phyloP scores from a whole-genome alignment of 2,888 invertebrate genomes.

The Venustoraphidia nigricollis region DNA sequence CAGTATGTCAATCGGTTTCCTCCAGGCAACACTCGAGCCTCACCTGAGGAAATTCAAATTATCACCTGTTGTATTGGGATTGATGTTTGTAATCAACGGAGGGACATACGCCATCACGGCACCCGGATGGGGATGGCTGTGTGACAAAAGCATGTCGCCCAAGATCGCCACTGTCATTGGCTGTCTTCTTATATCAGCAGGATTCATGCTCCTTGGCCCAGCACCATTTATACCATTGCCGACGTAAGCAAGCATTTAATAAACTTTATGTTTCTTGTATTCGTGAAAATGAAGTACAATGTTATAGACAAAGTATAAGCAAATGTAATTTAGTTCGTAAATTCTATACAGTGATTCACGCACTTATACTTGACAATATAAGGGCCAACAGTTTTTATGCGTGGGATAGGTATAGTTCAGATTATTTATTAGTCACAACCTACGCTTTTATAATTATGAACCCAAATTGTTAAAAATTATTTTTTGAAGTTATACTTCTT shows the following conservation, averaged over 20 bases:
- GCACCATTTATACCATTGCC: constrained; percentile 55
- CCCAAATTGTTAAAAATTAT: no score
- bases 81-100: constrained; percentile 75
- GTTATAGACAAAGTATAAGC: no score
- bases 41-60: constrained; percentile 63
- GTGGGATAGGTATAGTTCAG: no score
- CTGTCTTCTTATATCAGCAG: constrained; percentile 45
- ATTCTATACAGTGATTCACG: no score
- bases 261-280: no score
- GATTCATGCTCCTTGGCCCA: constrained; percentile 65
- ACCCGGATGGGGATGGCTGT: constrained; percentile 66
- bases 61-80: constrained; percentile 52
- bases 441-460: no score
- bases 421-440: no score
- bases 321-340: no score
- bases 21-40: constrained; percentile 78
- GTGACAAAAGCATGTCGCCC: constrained; percentile 50
- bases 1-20: constrained; percentile 71
- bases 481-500: no score
- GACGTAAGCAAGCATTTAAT: constrained; percentile 30
- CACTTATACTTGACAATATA: no score
- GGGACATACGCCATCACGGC: constrained; percentile 66
- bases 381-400: no score
- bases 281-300: no score
- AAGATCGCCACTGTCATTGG: constrained; percentile 54